Evolutionary conservation across 2,113 vertebrate genomes (phyloP), one percentile per base, ranked within the genome.

Genomic region (Perca flavescens): DNA sequence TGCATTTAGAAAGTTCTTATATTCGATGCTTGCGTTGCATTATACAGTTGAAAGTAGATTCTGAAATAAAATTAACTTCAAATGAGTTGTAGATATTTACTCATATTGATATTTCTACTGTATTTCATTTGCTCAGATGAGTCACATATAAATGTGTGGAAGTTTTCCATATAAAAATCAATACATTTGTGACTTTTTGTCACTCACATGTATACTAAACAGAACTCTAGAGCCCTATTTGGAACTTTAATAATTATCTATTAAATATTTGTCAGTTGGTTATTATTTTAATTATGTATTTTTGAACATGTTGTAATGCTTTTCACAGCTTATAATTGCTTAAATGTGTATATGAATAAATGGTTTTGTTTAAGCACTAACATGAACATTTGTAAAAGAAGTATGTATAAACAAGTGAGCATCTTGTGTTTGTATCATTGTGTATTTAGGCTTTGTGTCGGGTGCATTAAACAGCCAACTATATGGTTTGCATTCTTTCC

Each of bases 401-500:
- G 11, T 64, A 54, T n/a, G 21, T n/a, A 66, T 66, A 10, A 67
- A 46, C n/a, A 47, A 17, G 40, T 50, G 17, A 66, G 7, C 3
- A 1, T 21, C 6, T 34, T 70, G 34, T 64, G 34, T 53, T 60
- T 77, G 40, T 1, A 14, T 77, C 2, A 17, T 1, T 5, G 13
- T 74, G 15, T 64, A 74, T 78, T 50, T 62, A 1, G 8, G 49
- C 15, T 72, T 11, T 58, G 2, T 61, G 6, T 78, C 6, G 49
- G 3, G 52, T 58, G 17, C 28, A 88, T 83, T 76, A 79, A 79
- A 54, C 17, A 77, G 28, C 1, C 9, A 2, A 5, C 22, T 65
- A 15, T 22, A 36, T 43, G 49, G 3, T 72, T 63, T 80, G 15
- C 15, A 9, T 73, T 34, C 53, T 43, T 56, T 22, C 31, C 12